Evolutionary conservation across 92 coral and sea anemone species (phyloP).

Genomic region (Desmophyllum pertusum): DNA sequence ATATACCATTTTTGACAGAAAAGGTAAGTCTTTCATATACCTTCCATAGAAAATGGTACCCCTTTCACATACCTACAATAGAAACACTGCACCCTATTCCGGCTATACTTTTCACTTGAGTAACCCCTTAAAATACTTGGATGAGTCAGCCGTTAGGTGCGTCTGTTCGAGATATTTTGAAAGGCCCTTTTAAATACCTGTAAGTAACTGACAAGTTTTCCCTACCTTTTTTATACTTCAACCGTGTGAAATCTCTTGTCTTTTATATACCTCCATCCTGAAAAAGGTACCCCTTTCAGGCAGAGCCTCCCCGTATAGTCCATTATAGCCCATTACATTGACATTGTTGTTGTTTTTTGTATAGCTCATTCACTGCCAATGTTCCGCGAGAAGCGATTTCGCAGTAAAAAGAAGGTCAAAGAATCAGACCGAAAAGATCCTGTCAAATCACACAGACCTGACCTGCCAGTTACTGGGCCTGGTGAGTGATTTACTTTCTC

Average conservation of each 20-base stretch:
- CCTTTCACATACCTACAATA: too few species aligned
- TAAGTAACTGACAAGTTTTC: too few species aligned
- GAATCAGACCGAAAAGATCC: constrained; percentile 91
- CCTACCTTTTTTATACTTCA: background rate
- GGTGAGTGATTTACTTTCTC: constrained; percentile 50
- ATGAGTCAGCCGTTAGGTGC: too few species aligned
- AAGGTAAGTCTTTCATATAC: too few species aligned
- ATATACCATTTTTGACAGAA: too few species aligned
- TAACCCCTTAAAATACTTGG: too few species aligned
- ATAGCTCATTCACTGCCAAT: constrained; percentile 97
- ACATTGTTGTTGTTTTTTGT: background rate
- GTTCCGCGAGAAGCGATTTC: constrained; percentile 87
- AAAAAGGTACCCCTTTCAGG: background rate
- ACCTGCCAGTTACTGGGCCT: constrained; percentile 93
- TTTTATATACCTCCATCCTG: background rate
- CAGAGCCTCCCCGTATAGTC: background rate
- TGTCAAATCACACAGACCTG: constrained; percentile 86
- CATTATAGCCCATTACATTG: background rate
- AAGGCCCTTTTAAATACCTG: too few species aligned
- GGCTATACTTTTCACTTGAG: too few species aligned
- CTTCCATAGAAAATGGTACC: too few species aligned
- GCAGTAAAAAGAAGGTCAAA: constrained; percentile 92
- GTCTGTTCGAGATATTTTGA: too few species aligned
- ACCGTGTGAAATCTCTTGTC: background rate
- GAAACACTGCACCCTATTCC: too few species aligned